These are phyloP conservation scores for Luscinia megarhynchos DNA, from an alignment of 2,797 vertebrate species.

Conservation along the genomic window DNA sequence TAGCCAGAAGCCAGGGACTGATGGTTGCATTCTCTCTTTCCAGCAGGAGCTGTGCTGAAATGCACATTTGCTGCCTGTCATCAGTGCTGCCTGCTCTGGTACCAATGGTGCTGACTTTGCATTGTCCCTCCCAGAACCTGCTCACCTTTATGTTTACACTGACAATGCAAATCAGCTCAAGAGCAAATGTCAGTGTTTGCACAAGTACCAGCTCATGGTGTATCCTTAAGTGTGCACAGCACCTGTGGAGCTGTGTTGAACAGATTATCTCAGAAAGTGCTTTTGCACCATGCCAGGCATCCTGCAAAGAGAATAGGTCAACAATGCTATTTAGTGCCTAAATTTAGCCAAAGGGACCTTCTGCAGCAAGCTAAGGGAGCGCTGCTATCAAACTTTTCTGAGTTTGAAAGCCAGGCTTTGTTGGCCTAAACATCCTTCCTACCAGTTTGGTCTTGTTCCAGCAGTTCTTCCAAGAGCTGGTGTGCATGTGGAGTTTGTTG, in stretches of 20 bases:
- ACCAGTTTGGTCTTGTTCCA: constrained; percentile 3
- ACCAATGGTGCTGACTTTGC: fast-evolving
- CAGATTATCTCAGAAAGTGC: not conserved
- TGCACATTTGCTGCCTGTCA: not conserved
- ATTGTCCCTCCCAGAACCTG: not conserved
- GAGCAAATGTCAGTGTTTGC: not conserved
- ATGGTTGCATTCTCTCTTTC: not conserved
- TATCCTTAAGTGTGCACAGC: not conserved
- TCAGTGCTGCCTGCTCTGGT: not conserved
- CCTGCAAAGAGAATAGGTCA: not conserved
- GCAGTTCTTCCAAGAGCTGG: not conserved
- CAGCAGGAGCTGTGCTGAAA: not conserved
- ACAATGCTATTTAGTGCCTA: not conserved
- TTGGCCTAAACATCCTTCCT: not conserved
- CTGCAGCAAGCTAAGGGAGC: not conserved
- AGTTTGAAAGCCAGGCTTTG: constrained; percentile 1
- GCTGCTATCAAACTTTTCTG: not conserved
- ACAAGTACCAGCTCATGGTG: not conserved
- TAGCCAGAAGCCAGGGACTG: not conserved
- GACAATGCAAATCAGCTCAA: not conserved
- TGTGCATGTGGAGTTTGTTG: not conserved
- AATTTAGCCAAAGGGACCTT: not conserved
- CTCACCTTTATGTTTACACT: not conserved
- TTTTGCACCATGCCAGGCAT: not conserved
- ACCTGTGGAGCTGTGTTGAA: not conserved